These are phyloP conservation scores for Menura novaehollandiae DNA, from an alignment of 2,113 vertebrate genomes.

Conservation along the genomic window DNA sequence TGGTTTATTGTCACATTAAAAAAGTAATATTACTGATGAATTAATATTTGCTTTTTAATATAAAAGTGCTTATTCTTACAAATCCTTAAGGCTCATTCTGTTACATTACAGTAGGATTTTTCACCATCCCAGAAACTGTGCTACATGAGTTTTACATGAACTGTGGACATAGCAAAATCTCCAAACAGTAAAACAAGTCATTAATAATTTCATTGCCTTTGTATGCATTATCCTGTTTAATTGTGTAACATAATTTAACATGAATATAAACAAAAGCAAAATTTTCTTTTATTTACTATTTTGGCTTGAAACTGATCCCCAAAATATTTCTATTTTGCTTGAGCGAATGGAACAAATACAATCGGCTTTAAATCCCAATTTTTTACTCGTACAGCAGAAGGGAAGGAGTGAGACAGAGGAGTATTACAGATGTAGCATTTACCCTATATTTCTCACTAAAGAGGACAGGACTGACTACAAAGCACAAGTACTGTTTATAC, in stretches of 20 bases:
- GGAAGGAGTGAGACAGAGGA: neutral
- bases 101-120: slow-evolving; percentile 62
- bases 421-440: neutral
- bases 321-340: neutral
- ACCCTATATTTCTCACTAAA: neutral
- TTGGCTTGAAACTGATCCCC: neutral
- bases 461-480: neutral
- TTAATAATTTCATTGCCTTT: slow-evolving; percentile 16
- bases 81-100: slow-evolving; percentile 73
- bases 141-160: slow-evolving; percentile 47
- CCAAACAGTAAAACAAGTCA: slow-evolving; percentile 41
- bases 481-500: neutral
- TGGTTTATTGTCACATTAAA: slow-evolving; percentile 74
- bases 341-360: neutral
- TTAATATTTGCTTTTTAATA: slow-evolving; percentile 74
- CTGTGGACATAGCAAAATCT: slow-evolving; percentile 58
- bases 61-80: slow-evolving; percentile 72
- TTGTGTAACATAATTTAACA: neutral
- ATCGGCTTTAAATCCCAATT: neutral
- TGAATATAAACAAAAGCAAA: neutral
- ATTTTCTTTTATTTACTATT: slow-evolving; percentile 1
- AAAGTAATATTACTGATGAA: slow-evolving; percentile 72
- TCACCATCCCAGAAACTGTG: slow-evolving; percentile 64
- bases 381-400: neutral
- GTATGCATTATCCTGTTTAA: neutral